Evolutionary conservation across 2,888 invertebrate genomes (phyloP).

Genomic region (Nemotelus pantherinus): DNA sequence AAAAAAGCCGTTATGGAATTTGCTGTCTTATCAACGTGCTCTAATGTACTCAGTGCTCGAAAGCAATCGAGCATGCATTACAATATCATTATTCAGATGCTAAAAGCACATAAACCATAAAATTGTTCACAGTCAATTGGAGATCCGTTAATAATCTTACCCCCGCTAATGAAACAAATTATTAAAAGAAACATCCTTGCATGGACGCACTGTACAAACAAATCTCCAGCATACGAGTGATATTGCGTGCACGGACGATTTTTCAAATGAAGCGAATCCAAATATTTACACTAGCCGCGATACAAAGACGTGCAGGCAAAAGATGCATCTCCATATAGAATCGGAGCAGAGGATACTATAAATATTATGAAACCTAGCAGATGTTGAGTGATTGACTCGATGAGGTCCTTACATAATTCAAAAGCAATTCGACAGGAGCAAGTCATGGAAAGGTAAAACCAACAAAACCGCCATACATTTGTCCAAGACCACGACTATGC

Average conservation of each 20-base stretch:
- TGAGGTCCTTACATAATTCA: conserved; percentile 39
- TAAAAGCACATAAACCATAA: conserved; percentile 27
- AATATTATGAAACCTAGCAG: conserved; percentile 26
- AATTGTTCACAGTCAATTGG: conserved; percentile 42
- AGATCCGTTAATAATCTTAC: conserved; percentile 25
- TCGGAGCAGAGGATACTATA: conserved; percentile 27
- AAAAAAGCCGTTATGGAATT: no score
- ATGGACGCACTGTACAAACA: neutral
- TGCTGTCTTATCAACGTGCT: neutral
- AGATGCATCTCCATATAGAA: conserved; percentile 10
- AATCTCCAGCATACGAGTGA: neutral
- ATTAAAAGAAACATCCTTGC: conserved; percentile 9
- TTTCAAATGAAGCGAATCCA: conserved; percentile 41
- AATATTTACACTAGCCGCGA: conserved; percentile 38
- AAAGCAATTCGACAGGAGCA: conserved; percentile 33
- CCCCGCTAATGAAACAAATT: conserved; percentile 31
- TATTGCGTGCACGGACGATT: conserved; percentile 9
- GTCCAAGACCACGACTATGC: neutral
- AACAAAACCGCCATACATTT: conserved; percentile 27
- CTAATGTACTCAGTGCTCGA: neutral
- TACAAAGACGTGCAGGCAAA: conserved; percentile 1
- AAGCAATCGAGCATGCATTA: neutral
- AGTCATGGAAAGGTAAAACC: conserved; percentile 39
- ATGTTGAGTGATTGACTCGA: conserved; percentile 37
- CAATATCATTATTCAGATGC: conserved; percentile 17